Conservation (phyloP, 2,888 invertebrate species). For the Brenthis daphne region DNA sequence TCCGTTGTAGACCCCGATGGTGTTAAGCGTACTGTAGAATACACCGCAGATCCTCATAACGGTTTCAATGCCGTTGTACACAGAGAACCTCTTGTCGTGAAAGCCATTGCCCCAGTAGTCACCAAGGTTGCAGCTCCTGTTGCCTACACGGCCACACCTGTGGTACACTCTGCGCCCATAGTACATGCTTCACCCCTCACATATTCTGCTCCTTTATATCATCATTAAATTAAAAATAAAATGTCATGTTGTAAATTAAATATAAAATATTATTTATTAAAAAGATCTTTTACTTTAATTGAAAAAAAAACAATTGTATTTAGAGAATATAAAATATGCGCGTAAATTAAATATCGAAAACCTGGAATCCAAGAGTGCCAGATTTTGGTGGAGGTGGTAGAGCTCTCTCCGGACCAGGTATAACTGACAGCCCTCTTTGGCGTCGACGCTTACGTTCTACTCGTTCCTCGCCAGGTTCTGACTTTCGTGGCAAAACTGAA, state of each 20-base stretch:
- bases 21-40: conserved; percentile 80
- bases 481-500: conserved; percentile 64
- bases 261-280: too few relatives aligned
- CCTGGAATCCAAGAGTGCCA: conserved; percentile 59
- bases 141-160: conserved; percentile 61
- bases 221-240: too few relatives aligned
- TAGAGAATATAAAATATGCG: not conserved
- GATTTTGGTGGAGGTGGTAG: conserved; percentile 62
- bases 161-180: conserved; percentile 45
- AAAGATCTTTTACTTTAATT: not conserved
- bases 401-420: conserved; percentile 64
- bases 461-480: conserved; percentile 46
- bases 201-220: conserved; percentile 43
- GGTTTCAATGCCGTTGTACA: conserved; percentile 82
- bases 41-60: conserved; percentile 73
- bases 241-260: too few relatives aligned
- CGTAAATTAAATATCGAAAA: conserved; percentile 60
- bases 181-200: conserved; percentile 61
- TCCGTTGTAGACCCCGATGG: conserved; percentile 81
- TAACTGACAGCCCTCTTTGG: conserved; percentile 66
- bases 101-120: conserved; percentile 49
- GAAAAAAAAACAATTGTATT: not conserved
- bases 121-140: conserved; percentile 52
- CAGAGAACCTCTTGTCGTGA: conserved; percentile 64
- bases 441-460: conserved; percentile 59